These are phyloP conservation scores for Globicephala melas DNA, from an alignment of 2,113 vertebrate genomes.

Conservation along the genomic window DNA sequence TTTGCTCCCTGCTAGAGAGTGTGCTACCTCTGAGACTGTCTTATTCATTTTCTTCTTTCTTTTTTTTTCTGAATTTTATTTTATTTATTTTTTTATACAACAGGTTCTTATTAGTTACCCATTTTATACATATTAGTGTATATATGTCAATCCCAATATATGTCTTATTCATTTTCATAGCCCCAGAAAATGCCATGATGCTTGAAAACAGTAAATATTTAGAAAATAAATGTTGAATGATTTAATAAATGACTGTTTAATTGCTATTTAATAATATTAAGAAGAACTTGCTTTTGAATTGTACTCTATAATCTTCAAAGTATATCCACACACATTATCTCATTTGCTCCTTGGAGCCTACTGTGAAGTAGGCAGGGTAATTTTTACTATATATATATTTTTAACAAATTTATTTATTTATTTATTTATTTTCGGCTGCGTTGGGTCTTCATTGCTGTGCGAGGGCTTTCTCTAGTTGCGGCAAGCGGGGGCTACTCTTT, in stretches of 20 bases:
- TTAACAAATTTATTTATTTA: too few relatives aligned
- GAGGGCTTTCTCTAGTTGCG: too few relatives aligned
- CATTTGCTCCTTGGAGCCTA: neutral
- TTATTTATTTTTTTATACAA: too few relatives aligned
- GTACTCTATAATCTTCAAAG: slow-evolving; percentile 1
- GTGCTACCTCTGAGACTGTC: neutral
- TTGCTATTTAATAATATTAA: slow-evolving; percentile 10
- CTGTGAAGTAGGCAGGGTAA: neutral
- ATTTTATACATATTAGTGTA: too few relatives aligned
- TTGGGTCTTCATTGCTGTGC: too few relatives aligned
- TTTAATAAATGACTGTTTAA: neutral
- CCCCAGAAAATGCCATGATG: neutral
- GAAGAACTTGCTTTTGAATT: neutral
- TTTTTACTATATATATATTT: neutral
- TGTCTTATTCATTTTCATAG: neutral
- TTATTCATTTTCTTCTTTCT: neutral
- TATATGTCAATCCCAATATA: too few relatives aligned
- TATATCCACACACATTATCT: neutral
- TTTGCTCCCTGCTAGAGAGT: neutral
- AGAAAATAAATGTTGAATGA: neutral
- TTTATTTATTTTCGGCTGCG: too few relatives aligned
- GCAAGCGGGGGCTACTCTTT: too few relatives aligned
- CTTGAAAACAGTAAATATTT: neutral
- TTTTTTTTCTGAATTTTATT: too few relatives aligned
- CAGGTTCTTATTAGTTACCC: too few relatives aligned